Base-by-base conservation (phyloP, 2,888 invertebrate species). In the Glyphotaelius pellucidus region DNA sequence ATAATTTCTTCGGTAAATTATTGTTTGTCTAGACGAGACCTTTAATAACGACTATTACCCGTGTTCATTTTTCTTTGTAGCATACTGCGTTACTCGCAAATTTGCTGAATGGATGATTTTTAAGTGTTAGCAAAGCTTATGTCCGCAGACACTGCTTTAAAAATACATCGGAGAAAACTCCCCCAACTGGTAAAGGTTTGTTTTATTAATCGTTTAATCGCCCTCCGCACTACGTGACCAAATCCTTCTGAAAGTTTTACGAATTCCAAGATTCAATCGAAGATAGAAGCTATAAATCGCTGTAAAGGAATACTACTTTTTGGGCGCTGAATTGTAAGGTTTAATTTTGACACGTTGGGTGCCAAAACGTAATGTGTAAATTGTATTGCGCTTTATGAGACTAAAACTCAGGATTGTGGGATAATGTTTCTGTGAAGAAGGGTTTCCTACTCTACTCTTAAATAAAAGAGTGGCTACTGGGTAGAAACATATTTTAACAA, bases 21-120 rank as follows among this genome's bases (percentile, higher is more conserved):
- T 67, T 88, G 88, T 88, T 31, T 38, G 88, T 88, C 88, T 88
- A 79, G 88, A 88, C 88, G n/a, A 88, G 88, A 52, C 19, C 30
- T 88, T 52, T 32, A 19, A 31, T 79, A 32, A 88, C 15, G 30
- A 79, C 88, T 14, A 86, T 86, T 42, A 86, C 14, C 42, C 1
- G 19, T 67, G 7, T 31, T n/a, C n/a, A 47, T 86, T 86, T 86
- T 86, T 86, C 47, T 86, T 42, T 38, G 14, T 12, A 47, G 30
- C 42, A 42, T 19, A 30, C 30, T 47, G 30, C 47, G 42, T 86
- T 86, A 42, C 25, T 25, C 12, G 83, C 35, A 35, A 35, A 35
- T 35, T 19, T 7, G 25, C 11, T 25, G 25, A 67, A n/a, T 67
- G 25, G 25, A 67, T 7, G 25, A n/a, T 67, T 67, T 67, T 19